Conservation (phyloP, 1,140 invertebrate genomes). For the Pomacea maculata region DNA sequence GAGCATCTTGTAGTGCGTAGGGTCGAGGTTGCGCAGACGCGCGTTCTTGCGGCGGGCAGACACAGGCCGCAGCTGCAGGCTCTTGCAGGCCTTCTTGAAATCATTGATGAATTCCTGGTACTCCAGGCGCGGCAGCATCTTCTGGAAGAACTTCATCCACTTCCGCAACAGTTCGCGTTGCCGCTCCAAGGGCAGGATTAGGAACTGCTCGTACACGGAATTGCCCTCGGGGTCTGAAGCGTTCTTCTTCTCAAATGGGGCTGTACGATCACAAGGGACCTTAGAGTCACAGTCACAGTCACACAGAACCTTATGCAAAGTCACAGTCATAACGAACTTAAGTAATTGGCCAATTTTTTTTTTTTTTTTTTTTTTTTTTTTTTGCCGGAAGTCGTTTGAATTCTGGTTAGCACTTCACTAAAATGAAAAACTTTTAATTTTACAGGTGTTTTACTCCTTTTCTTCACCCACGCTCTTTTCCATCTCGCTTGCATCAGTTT, state of each 20-base stretch:
- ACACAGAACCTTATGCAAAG: no score
- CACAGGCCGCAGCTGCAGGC: constrained; percentile 3
- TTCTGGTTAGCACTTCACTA: no score
- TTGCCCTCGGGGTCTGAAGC: background rate
- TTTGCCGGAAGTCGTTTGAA: no score
- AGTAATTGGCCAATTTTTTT: no score
- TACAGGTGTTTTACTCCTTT: no score
- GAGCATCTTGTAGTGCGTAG: constrained; percentile 32
- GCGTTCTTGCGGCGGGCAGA: constrained; percentile 13
- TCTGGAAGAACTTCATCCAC: constrained; percentile 35
- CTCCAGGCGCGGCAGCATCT: constrained; percentile 31
- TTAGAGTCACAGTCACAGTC: no score
- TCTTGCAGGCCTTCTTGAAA: constrained; percentile 31
- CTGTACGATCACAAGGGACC: no score
- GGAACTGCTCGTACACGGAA: constrained; percentile 30
- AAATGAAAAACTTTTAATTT: no score
- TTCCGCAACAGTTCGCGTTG: constrained; percentile 32
- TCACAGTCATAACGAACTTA: no score
- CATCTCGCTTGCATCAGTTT: no score
- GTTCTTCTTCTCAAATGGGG: background rate
- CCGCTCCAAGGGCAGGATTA: constrained; percentile 24
- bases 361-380: no score
- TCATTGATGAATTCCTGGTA: constrained; percentile 32
- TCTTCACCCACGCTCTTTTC: no score
- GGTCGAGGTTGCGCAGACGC: constrained; percentile 28